Conservation (phyloP, 2,113 vertebrate species). For the Ptyas mucosa region DNA sequence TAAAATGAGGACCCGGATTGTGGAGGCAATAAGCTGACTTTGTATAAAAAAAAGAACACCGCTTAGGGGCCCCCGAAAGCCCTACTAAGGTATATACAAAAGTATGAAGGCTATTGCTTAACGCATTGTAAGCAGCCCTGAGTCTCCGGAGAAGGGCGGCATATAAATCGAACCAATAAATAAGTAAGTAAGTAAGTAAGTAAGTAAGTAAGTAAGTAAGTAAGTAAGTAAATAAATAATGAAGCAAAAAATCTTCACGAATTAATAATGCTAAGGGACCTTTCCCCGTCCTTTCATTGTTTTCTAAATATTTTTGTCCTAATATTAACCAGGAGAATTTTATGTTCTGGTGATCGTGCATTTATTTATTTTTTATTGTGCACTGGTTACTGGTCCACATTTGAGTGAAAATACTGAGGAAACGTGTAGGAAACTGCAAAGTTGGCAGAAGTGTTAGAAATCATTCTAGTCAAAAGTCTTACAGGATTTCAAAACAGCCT, state of each 20-base stretch:
- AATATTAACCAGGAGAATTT: not conserved
- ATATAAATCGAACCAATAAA: no score
- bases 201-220: no score
- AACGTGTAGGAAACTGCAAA: not conserved
- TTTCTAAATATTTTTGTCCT: not conserved
- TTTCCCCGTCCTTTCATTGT: not conserved
- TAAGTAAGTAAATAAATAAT: no score
- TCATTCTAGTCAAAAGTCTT: not conserved
- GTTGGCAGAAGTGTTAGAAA: not conserved
- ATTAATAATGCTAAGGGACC: not conserved
- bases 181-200: no score
- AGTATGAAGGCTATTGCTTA: no score
- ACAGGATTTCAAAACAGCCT: not conserved
- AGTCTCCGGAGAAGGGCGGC: no score
- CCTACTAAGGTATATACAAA: no score
- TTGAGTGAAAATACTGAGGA: not conserved
- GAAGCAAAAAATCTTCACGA: not conserved
- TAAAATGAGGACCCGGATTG: no score
- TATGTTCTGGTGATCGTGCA: not conserved
- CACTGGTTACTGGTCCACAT: not conserved
- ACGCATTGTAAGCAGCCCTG: no score
- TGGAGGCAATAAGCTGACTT: no score
- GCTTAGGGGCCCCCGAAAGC: no score
- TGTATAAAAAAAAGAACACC: no score
- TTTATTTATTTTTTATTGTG: not conserved